Conservation (phyloP, 37 sponge, comb jelly and placozoan genomes). For the Axinella damicornis region DNA sequence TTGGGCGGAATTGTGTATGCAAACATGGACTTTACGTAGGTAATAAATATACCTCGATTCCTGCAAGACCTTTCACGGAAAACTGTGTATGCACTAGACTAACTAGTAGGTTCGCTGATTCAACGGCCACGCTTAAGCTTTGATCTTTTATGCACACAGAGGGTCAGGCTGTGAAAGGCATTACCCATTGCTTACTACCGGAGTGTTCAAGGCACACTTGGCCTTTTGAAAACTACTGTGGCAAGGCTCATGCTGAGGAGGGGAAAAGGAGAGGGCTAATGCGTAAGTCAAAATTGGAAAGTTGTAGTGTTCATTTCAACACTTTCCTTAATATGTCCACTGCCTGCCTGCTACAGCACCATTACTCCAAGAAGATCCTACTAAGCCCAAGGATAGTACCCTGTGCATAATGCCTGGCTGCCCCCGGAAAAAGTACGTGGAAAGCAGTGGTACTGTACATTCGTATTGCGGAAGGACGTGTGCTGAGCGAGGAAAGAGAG, state of each 20-base stretch:
- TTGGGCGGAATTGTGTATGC: too few relatives aligned
- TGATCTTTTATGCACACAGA: not conserved
- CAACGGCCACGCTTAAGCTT: too few relatives aligned
- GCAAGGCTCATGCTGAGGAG: conserved; percentile 65
- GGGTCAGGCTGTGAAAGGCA: conserved; percentile 50
- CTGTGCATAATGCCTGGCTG: conserved; percentile 59
- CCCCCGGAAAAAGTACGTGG: conserved; percentile 1
- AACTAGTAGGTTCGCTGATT: too few relatives aligned
- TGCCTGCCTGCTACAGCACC: too few relatives aligned
- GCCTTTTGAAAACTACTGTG: conserved; percentile 89
- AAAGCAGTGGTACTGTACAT: conserved; percentile 41
- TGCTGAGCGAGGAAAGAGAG: conserved; percentile 46
- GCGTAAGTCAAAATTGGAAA: conserved; percentile 28
- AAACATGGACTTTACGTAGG: too few relatives aligned
- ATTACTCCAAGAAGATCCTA: not conserved
- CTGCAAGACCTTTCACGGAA: too few relatives aligned
- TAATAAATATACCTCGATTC: too few relatives aligned
- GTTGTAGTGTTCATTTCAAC: not conserved
- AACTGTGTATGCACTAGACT: too few relatives aligned
- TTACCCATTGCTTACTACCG: conserved; percentile 84
- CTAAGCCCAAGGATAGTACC: conserved; percentile 16
- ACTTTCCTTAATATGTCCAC: not conserved
- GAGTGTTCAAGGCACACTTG: conserved; percentile 63
- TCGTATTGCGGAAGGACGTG: conserved; percentile 68
- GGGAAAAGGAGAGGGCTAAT: conserved; percentile 47